Base-by-base conservation (phyloP, 2,113 vertebrate species). In the Hyla sarda region DNA sequence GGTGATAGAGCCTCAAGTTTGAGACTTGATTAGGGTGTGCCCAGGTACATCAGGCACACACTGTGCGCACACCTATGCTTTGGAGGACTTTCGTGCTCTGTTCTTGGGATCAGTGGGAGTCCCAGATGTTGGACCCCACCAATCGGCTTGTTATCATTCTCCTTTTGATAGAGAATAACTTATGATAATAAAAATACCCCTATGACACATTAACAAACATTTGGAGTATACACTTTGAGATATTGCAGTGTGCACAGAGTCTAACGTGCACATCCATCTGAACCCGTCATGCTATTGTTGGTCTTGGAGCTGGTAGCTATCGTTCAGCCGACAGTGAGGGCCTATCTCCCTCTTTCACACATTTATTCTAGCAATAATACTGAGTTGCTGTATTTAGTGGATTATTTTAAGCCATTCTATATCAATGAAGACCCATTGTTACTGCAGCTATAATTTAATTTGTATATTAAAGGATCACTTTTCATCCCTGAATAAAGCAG, bases 381-480 rank as follows among this genome's bases (percentile, higher is more conserved):
- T 30, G 25, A 78, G 30, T 23, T 34, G 12, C 25, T 11, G 48
- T 28, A 58, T n/a, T 56, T 37, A 58, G 50, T 30, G 52, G 52
- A 54, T 56, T 78, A 56, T 78, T 58, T 58, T 75, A 48, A 75
- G 52, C 14, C 76, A 58, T 78, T 77, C 72, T 75, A 28, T 75
- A 34, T 56, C 32, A 78, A 78, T 56, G 52, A 28, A 37, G 75
- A 78, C 76, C 76, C 34, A 52, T 78, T 78, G 76, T 58, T 56
- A 58, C 76, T 34, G 28, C 76, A 58, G 30, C 50, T 58, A 34
- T 78, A 78, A 77, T 78, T 78, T 78, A 52, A 78, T 78, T 56
- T 78, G 28, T 56, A n/a, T 78, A 78, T 78, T 78, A 78, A 78
- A 78, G 76, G 50, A 78, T 78, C 50, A 37, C 76, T 78, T 32